phyloP scores from a whole-genome alignment of 2,113 vertebrate genomes.

The Calonectris borealis region DNA sequence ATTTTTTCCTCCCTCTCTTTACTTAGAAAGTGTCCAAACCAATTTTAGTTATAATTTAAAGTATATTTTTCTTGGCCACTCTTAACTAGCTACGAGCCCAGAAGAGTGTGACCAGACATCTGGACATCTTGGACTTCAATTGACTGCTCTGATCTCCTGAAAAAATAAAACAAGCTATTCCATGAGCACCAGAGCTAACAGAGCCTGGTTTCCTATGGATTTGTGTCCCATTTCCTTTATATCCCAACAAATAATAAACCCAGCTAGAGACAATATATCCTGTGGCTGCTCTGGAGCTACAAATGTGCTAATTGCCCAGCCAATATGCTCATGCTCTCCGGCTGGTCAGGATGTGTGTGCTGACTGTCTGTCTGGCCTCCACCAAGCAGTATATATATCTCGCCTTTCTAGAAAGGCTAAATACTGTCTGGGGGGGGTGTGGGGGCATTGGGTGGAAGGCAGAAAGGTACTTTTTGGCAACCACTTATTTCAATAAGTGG shows the following conservation, averaged over 20 bases:
- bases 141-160: conserved; percentile 57
- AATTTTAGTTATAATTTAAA: conserved; percentile 36
- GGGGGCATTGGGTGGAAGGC: background rate
- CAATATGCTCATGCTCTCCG: background rate
- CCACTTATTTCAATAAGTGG: background rate
- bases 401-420: background rate
- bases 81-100: conserved; percentile 47
- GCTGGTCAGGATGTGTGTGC: conserved; percentile 38
- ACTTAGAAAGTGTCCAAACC: background rate
- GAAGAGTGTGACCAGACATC: conserved; percentile 66
- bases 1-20: conserved; percentile 16
- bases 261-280: conserved; percentile 61
- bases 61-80: conserved; percentile 62
- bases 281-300: conserved; percentile 25
- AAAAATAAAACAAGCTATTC: conserved; percentile 60
- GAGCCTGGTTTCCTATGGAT: conserved; percentile 56
- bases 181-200: conserved; percentile 45
- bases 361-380: conserved; percentile 34
- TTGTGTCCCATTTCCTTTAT: conserved; percentile 64
- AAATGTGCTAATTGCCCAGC: conserved; percentile 10
- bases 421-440: background rate
- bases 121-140: conserved; percentile 66
- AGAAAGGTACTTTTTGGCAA: background rate
- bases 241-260: conserved; percentile 61
- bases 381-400: background rate